Evolutionary conservation across 2,888 invertebrate species (phyloP).

Genomic region (Ormia ochracea): DNA sequence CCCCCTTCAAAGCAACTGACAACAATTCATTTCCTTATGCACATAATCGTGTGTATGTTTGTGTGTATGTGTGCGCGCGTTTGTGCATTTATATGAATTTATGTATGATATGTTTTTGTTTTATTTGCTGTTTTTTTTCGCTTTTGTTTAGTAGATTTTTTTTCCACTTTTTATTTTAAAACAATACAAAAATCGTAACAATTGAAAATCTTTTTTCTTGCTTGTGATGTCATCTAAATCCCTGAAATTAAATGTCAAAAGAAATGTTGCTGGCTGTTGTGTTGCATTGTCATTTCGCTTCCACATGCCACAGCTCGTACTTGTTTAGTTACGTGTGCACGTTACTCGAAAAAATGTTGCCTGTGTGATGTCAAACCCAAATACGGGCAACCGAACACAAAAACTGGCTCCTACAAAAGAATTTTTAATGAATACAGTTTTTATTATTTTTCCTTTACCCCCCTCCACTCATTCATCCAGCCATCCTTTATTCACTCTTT

Average conservation of each 20-base stretch:
- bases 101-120: neutral
- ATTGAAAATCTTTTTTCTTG: conserved; percentile 37
- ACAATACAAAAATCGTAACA: conserved; percentile 57
- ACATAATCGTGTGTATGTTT: too few relatives aligned
- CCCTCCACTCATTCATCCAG: too few relatives aligned
- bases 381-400: conserved; percentile 15
- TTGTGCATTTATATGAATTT: too few relatives aligned
- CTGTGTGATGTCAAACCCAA: conserved; percentile 29
- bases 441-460: neutral
- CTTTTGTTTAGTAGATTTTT: conserved; percentile 31
- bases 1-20: conserved; percentile 7
- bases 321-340: conserved; percentile 2
- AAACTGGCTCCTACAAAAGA: conserved; percentile 38
- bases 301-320: neutral
- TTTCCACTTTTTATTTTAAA: conserved; percentile 26
- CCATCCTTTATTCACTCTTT: neutral
- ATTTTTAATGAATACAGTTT: conserved; percentile 51
- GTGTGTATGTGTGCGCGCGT: too few relatives aligned
- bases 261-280: conserved; percentile 45
- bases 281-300: conserved; percentile 16
- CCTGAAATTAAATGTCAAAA: conserved; percentile 62
- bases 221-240: conserved; percentile 61
- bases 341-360: conserved; percentile 23
- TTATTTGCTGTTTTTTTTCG: conserved; percentile 25
- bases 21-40: conserved; percentile 15